phyloP scores from a whole-genome alignment of 2,113 vertebrate genomes.

The Collichthys lucidus region DNA sequence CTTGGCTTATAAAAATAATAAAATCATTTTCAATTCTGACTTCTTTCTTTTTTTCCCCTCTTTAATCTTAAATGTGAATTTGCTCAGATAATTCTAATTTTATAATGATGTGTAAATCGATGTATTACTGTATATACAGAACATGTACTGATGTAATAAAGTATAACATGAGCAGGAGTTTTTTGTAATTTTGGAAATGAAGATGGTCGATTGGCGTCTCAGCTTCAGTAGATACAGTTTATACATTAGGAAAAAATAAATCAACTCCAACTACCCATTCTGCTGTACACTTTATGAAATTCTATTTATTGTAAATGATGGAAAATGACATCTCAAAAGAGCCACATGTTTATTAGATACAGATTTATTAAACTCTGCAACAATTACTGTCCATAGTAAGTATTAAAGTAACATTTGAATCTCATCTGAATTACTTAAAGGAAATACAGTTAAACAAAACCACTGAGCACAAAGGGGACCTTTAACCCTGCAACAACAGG shows the following conservation, averaged over 20 bases:
- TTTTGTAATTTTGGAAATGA: slow-evolving; percentile 16
- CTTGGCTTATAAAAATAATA: slow-evolving; percentile 5
- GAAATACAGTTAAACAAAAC: neutral
- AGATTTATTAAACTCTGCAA: neutral
- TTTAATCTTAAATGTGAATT: slow-evolving; percentile 80
- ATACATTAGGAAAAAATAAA: neutral
- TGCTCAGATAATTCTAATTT: slow-evolving; percentile 79
- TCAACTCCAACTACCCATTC: neutral
- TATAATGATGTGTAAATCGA: slow-evolving; percentile 80
- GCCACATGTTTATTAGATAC: neutral
- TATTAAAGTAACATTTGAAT: neutral
- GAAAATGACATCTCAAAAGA: neutral
- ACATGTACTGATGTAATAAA: slow-evolving; percentile 79
- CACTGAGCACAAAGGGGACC: neutral
- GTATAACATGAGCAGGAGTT: slow-evolving; percentile 17
- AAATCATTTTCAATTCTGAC: neutral
- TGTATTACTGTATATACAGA: slow-evolving; percentile 74
- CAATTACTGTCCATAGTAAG: neutral
- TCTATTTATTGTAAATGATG: neutral
- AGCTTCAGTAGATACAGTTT: neutral
- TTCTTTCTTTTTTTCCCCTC: neutral
- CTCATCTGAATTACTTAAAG: neutral
- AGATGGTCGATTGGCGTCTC: neutral
- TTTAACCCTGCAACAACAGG: neutral
- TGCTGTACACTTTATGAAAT: neutral